Evolutionary conservation across 2,113 vertebrate species (phyloP).

Genomic region (Ictalurus punctatus): DNA sequence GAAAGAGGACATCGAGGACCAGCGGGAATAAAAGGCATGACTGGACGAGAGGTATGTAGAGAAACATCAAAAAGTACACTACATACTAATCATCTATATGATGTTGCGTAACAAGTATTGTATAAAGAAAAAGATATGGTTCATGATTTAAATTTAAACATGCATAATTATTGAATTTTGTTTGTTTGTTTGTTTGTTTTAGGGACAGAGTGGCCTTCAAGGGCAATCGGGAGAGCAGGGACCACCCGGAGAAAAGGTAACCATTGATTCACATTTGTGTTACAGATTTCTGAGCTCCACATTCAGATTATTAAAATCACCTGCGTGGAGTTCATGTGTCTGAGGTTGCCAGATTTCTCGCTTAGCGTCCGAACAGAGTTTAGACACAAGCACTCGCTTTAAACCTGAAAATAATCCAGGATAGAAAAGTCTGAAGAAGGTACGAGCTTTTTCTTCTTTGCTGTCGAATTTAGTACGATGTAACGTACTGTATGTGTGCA

Average conservation of each 20-base stretch:
- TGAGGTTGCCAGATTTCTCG: background rate
- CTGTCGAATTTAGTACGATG: background rate
- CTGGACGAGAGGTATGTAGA: conserved; percentile 63
- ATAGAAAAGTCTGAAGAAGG: background rate
- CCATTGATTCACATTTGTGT: background rate
- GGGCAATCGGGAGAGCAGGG: conserved; percentile 68
- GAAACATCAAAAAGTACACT: background rate
- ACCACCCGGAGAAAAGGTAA: conserved; percentile 67
- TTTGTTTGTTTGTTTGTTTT: background rate
- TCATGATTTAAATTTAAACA: background rate
- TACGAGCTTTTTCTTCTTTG: background rate
- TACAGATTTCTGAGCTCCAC: background rate
- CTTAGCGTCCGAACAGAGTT: too few relatives aligned
- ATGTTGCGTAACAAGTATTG: background rate
- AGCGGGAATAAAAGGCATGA: conserved; percentile 59
- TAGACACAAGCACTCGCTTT: background rate
- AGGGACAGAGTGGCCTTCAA: conserved; percentile 65
- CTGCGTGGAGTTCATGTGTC: background rate
- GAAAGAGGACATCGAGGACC: conserved; percentile 62
- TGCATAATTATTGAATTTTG: background rate
- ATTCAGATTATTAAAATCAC: background rate
- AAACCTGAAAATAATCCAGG: background rate
- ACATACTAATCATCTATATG: too few relatives aligned
- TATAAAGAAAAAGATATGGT: background rate
- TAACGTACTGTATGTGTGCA: conserved; percentile 42